Base-by-base conservation (phyloP, 2,113 vertebrate species). In the Buteo buteo region DNA sequence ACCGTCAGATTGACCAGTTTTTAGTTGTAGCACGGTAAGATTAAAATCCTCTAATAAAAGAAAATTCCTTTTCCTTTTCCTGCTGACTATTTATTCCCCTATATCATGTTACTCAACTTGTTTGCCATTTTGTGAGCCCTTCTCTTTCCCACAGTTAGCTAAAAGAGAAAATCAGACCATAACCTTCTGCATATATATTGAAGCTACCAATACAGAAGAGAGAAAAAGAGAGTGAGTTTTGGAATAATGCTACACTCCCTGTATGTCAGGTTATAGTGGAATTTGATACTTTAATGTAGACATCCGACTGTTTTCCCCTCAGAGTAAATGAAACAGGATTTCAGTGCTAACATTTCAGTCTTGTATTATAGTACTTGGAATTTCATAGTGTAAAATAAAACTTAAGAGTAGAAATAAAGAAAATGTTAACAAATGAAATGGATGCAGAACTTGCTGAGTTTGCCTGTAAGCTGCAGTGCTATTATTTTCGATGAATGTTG, bases 1-100 rank as follows among this genome's bases (percentile, higher is more conserved):
- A 99, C 97, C 99, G 99, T 97, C 99, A 99, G 98, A 99, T 99
- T 97, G 99, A 99, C 99, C 99, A 99, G 96, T 99, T 99, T 98
- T 98, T 99, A 95, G 99, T 99, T 96, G 99, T 99, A 97, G 99
- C 99, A 95, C 98, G 99, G 99, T 99, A 98, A 98, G 98, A 96
- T 94, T 96, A 65, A 92, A 95, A 95, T 95, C 67, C 65, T 94
- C 82, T 96, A 62, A 72, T 97, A 32, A 94, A 96, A 85, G 44
- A 93, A 79, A 82, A 70, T 34, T 77, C 64, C 61, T 88, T 96
- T 95, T 94, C 24, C 13, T 86, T 89, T 89, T 92, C 17, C 67
- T 97, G 11, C 64, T 95, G 77, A 88, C 67, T 94, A 22, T 89
- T 94, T 94, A 90, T 92, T 92, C 87, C 93, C 79, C 67, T 86